Evolutionary conservation across 2,797 vertebrate species (phyloP).

Genomic region (Sternarchorhynchus goeldii): DNA sequence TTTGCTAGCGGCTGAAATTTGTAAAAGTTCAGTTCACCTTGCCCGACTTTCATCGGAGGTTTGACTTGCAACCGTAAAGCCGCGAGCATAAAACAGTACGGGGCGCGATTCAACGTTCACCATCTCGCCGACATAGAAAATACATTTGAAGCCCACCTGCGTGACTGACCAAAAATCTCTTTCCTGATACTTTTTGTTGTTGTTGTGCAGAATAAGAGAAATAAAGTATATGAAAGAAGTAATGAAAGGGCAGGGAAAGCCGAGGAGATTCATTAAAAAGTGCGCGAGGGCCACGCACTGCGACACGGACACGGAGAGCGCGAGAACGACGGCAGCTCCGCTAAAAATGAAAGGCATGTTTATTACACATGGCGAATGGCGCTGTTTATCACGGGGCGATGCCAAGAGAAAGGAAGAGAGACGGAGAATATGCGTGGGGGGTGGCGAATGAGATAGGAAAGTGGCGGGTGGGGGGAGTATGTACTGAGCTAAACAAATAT

Average conservation of each 20-base stretch:
- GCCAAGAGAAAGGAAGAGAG: slow-evolving; percentile 10
- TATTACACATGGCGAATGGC: slow-evolving; percentile 45
- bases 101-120: background rate
- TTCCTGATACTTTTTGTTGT: background rate
- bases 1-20: too few species aligned
- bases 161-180: background rate
- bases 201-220: slow-evolving; percentile 9
- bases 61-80: too few species aligned
- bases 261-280: slow-evolving; percentile 5
- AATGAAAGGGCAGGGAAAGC: background rate
- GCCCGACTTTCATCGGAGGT: too few species aligned
- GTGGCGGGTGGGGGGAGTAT: background rate
- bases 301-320: background rate
- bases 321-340: background rate
- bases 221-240: background rate
- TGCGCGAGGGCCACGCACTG: background rate
- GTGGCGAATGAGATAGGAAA: background rate
- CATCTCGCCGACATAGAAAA: background rate
- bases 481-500: slow-evolving; percentile 11
- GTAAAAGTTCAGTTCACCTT: too few species aligned
- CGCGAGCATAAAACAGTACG: background rate
- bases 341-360: slow-evolving; percentile 49
- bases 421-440: background rate
- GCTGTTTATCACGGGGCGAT: slow-evolving; percentile 42
- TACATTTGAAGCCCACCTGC: slow-evolving; percentile 1